A percentile compares a stretch with the other conserved stretches of the same genome.
phyloP scores from a whole-genome alignment of 2,797 vertebrate species.

The Amblyopsis hoosieri region DNA sequence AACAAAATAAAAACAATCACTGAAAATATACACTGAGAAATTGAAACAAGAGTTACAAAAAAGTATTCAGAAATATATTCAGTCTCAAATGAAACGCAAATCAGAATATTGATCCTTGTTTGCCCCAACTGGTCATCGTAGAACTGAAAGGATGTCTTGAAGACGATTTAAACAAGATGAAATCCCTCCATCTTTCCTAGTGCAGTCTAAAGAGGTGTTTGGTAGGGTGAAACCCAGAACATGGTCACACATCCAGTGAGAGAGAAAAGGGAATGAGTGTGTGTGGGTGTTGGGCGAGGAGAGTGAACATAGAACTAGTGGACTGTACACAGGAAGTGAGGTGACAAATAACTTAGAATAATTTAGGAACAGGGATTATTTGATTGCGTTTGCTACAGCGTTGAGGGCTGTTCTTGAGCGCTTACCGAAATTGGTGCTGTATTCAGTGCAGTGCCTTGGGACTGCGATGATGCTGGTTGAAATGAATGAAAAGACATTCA shows the following conservation, averaged over 20 bases:
- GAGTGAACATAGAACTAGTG: conserved; percentile 45
- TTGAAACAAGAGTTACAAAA: conserved; percentile 83
- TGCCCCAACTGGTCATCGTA: conserved; percentile 81
- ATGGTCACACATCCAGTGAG: conserved; percentile 72
- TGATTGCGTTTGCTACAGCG: conserved; percentile 37
- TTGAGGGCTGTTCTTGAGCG: conserved; percentile 44
- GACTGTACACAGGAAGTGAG: conserved; percentile 72
- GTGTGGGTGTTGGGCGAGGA: conserved; percentile 23
- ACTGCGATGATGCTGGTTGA: conserved; percentile 60
- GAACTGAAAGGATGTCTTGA: conserved; percentile 68
- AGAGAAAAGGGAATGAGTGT: conserved; percentile 30
- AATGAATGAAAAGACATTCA: conserved; percentile 42
- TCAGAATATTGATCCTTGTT: conserved; percentile 85
- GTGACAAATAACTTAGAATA: conserved; percentile 81
- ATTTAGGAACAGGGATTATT: conserved; percentile 62
- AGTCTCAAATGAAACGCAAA: conserved; percentile 74
- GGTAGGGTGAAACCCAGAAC: conserved; percentile 65
- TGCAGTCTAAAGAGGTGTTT: conserved; percentile 73
- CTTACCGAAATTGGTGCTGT: conserved; percentile 64
- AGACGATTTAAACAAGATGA: conserved; percentile 71
- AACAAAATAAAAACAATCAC: conserved; percentile 76
- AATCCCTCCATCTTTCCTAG: conserved; percentile 76
- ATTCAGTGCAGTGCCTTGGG: conserved; percentile 78
- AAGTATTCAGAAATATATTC: conserved; percentile 87
- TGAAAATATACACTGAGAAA: conserved; percentile 94